Conservation (phyloP, 2,888 invertebrate genomes). For the Leptura quadrifasciata region DNA sequence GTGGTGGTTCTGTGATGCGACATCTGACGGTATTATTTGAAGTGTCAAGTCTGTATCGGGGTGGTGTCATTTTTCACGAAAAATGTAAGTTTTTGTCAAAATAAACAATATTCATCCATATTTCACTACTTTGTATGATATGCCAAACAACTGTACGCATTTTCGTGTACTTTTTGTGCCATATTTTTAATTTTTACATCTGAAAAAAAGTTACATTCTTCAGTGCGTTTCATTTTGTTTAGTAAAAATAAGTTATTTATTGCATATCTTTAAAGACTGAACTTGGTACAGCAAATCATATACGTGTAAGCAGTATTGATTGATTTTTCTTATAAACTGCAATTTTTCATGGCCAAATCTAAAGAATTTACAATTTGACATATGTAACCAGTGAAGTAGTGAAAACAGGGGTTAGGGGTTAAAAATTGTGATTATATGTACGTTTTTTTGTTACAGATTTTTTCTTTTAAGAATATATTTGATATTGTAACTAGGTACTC, state of each 20-base stretch:
- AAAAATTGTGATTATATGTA: not conserved
- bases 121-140: constrained; percentile 47
- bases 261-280: not conserved
- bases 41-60: constrained; percentile 62
- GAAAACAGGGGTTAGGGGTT: constrained; percentile 19
- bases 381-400: constrained; percentile 49
- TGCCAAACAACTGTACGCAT: constrained; percentile 4
- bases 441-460: constrained; percentile 51
- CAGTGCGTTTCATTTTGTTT: constrained; percentile 58
- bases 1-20: constrained; percentile 22
- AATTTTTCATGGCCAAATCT: constrained; percentile 25
- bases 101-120: constrained; percentile 49
- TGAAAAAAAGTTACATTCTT: constrained; percentile 40
- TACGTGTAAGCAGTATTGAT: constrained; percentile 26
- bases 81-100: constrained; percentile 70
- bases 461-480: constrained; percentile 39
- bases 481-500: constrained; percentile 30
- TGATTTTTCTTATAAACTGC: constrained; percentile 21
- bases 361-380: constrained; percentile 47
- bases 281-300: not conserved
- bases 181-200: constrained; percentile 36
- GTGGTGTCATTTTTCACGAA: constrained; percentile 72
- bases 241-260: constrained; percentile 21
- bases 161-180: constrained; percentile 34
- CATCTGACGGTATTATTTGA: constrained; percentile 50